These are phyloP conservation scores for Umimayanthus chanpuru DNA, from an alignment of 92 coral and sea anemone genomes.

Conservation along the genomic window DNA sequence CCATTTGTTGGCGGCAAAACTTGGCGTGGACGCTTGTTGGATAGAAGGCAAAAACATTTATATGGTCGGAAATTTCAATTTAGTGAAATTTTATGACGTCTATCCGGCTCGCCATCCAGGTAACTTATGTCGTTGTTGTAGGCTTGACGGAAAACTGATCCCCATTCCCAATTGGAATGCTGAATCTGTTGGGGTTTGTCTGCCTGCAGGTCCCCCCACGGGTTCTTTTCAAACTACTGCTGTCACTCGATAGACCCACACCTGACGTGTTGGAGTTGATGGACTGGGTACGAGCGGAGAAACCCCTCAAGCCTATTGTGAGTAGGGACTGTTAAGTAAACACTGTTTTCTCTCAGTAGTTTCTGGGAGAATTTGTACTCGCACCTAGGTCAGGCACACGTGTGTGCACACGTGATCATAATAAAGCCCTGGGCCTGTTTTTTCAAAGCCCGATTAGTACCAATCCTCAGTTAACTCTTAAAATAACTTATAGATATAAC, in stretches of 20 bases:
- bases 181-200: neutral
- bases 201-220: constrained; percentile 81
- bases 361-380: neutral
- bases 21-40: no score
- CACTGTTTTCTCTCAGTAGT: neutral
- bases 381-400: neutral
- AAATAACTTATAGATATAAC: no score
- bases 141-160: no score
- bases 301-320: constrained; percentile 91
- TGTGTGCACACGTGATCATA: neutral
- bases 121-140: no score
- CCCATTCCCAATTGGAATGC: neutral
- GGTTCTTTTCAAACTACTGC: constrained; percentile 78
- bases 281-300: constrained; percentile 82
- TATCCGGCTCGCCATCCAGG: no score
- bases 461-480: no score
- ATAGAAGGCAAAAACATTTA: no score
- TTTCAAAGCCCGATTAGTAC: no score
- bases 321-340: constrained; percentile 19
- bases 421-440: no score
- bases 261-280: constrained; percentile 89
- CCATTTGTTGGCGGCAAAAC: no score
- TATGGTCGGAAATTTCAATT: no score
- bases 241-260: constrained; percentile 82
- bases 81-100: no score